Evolutionary conservation across 2,888 invertebrate genomes (phyloP).

Genomic region (Heliconius hortense): DNA sequence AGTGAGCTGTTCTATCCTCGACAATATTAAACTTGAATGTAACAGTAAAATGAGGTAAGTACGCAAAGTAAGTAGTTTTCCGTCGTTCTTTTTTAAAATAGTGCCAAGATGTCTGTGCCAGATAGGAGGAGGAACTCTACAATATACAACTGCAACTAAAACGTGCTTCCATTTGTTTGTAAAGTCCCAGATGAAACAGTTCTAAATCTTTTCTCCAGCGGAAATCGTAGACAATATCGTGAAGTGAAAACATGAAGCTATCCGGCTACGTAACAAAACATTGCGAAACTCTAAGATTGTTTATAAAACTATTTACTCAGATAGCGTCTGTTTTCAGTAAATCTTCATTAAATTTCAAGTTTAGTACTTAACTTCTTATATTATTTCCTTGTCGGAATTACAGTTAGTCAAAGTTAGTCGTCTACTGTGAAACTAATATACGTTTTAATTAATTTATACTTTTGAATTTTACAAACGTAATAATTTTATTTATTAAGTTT

Average conservation of each 20-base stretch:
- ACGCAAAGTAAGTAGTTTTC: slow-evolving; percentile 22
- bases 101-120: slow-evolving; percentile 30
- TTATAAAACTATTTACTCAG: slow-evolving; percentile 26
- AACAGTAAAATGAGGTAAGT: slow-evolving; percentile 27
- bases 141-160: slow-evolving; percentile 27
- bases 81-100: slow-evolving; percentile 26
- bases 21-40: slow-evolving; percentile 21
- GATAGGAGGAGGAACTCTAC: slow-evolving; percentile 19
- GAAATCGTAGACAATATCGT: slow-evolving; percentile 38
- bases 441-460: background rate
- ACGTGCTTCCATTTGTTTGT: slow-evolving; percentile 30
- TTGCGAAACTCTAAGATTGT: slow-evolving; percentile 18
- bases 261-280: slow-evolving; percentile 28
- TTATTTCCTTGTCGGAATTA: background rate
- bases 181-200: slow-evolving; percentile 32
- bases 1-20: background rate
- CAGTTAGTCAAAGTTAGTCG: too few species aligned
- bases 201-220: slow-evolving; percentile 32
- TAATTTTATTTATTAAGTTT: too few species aligned
- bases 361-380: slow-evolving; percentile 1
- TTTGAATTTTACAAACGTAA: background rate
- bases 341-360: slow-evolving; percentile 6
- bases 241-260: slow-evolving; percentile 35
- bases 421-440: background rate
- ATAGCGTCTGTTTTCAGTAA: slow-evolving; percentile 15